Evolutionary conservation across 2,797 vertebrate species (phyloP).

Genomic region (Capromys pilorides): DNA sequence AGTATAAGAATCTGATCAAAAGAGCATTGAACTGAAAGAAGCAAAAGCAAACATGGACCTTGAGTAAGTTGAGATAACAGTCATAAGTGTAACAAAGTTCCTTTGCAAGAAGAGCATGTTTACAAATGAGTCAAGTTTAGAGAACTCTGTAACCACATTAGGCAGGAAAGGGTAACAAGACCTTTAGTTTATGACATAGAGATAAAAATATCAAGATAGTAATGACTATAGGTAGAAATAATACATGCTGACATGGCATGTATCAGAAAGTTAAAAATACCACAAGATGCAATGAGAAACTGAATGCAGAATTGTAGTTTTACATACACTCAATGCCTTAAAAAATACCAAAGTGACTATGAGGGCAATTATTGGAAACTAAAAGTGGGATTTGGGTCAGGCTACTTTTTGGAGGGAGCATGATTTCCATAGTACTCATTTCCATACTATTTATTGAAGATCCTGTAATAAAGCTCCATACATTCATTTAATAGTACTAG

Average conservation of each 20-base stretch:
- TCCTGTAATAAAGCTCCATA: background rate
- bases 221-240: constrained; percentile 14
- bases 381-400: constrained; percentile 29
- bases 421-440: constrained; percentile 21
- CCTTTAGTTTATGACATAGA: constrained; percentile 18
- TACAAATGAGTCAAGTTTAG: constrained; percentile 58
- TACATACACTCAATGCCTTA: background rate
- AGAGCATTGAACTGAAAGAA: background rate
- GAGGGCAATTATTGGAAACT: constrained; percentile 24
- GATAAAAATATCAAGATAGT: constrained; percentile 23
- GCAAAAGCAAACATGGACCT: background rate
- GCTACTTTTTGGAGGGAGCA: background rate
- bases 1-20: background rate
- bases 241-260: background rate
- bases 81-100: background rate
- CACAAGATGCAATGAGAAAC: constrained; percentile 41
- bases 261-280: constrained; percentile 37
- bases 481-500: background rate
- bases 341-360: constrained; percentile 48
- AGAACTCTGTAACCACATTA: constrained; percentile 43
- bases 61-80: background rate
- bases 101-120: constrained; percentile 43
- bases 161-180: constrained; percentile 35
- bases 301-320: constrained; percentile 15
- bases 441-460: background rate